Percentiles rank a stretch among this genome's conserved stretches.
Conservation (phyloP, 2,113 vertebrate species). For the Prionailurus viverrinus region DNA sequence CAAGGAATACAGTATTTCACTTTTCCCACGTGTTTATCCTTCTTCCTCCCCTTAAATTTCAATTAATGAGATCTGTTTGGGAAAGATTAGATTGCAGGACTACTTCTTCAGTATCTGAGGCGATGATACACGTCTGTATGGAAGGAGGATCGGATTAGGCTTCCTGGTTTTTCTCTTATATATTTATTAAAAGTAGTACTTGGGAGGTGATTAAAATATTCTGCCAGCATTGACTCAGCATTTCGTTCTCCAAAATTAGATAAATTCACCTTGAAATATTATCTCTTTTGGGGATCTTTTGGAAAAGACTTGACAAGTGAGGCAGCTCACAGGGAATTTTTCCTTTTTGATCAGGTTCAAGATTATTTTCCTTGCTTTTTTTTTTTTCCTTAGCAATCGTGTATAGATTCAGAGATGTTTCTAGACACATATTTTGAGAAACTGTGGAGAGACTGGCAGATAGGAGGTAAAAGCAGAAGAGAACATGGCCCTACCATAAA, state of each 20-base stretch:
- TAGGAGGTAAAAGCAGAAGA: neutral
- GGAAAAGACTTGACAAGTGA: neutral
- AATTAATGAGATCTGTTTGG: neutral
- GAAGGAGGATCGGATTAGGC: neutral
- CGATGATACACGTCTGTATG: neutral
- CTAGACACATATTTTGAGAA: neutral
- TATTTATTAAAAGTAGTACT: neutral
- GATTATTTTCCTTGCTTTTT: neutral
- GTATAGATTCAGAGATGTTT: neutral
- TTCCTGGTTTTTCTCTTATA: neutral
- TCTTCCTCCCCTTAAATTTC: neutral
- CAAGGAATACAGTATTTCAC: neutral
- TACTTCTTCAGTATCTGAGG: neutral
- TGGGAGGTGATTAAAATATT: neutral
- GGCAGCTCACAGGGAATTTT: neutral
- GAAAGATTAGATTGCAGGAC: neutral
- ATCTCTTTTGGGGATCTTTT: neutral
- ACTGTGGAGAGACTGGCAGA: neutral
- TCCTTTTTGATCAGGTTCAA: neutral
- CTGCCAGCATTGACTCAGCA: neutral
- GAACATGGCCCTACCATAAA: neutral
- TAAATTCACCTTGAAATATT: constrained; percentile 12
- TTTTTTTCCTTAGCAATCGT: neutral
- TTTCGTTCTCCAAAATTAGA: constrained; percentile 8
- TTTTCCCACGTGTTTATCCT: neutral